Evolutionary conservation across 1,140 invertebrate species (phyloP), one percentile per base, ranked within the genome.

Genomic region (Aphelenchoides besseyi): DNA sequence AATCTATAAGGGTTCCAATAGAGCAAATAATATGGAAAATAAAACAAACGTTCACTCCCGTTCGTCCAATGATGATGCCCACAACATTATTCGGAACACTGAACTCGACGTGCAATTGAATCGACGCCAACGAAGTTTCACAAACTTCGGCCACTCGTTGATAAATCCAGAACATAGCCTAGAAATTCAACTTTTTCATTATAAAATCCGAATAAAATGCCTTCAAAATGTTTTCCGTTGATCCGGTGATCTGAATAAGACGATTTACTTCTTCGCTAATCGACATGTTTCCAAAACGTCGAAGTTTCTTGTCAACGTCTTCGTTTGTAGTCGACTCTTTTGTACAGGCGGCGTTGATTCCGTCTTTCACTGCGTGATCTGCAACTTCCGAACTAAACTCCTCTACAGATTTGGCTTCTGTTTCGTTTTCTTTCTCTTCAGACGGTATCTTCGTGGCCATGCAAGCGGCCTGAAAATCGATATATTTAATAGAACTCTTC

Each of bases 141-240:
- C 18, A 5, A 28, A 18, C 18, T 59, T 66, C 62, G 62, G 62
- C 62, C 3, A 66, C 62, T 67, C 62, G 62, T 66, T 66, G 62
- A 29, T 54, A 66, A 29, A 66, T 66, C 62, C 62, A 66, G 61
- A 66, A 66, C 62, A 59, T 8, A 5, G 62, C 62, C 62, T 66
- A 67, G 52, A 66, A 8, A n/a, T n/a, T n/a, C n/a, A n/a, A n/a
- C n/a, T n/a, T n/a, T n/a, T n/a, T n/a, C 55, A 66, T 66, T 52
- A 5, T 5, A n/a, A 67, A 8, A 59, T 59, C 23, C 18, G 33
- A 66, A 52, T 26, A 66, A 8, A 66, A 55, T 41, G 52, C 62
- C 62, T 66, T 66, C 33, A 66, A 59, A 29, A 66, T 52, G 33
- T 66, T 52, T 29, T 66, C 33, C 5, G 5, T 29, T 16, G 62